These are phyloP conservation scores for Falco columbarius DNA, from an alignment of 2,797 vertebrate genomes.

Conservation along the genomic window DNA sequence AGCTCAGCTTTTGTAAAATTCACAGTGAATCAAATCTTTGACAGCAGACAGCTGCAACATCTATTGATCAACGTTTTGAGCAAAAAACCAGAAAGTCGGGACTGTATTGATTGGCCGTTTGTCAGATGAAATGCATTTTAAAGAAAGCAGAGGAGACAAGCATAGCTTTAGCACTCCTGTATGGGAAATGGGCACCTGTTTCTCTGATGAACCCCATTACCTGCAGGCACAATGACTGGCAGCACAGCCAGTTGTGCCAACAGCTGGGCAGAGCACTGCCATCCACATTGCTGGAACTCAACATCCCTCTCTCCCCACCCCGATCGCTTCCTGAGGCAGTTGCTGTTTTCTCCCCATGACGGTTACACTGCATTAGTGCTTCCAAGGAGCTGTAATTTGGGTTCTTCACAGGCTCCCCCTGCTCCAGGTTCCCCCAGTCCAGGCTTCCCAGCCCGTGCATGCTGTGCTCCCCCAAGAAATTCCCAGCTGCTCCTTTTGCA, in stretches of 20 bases:
- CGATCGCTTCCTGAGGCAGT: neutral
- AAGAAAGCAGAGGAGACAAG: neutral
- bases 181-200: neutral
- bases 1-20: neutral
- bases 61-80: neutral
- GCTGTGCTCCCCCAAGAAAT: neutral
- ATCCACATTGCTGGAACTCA: neutral
- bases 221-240: neutral
- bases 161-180: neutral
- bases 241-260: neutral
- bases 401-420: neutral
- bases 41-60: neutral
- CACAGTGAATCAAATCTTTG: slow-evolving; percentile 1
- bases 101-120: neutral
- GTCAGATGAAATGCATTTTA: neutral
- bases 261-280: neutral
- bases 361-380: neutral
- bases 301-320: neutral
- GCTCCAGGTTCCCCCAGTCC: neutral
- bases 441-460: fast-evolving
- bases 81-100: neutral
- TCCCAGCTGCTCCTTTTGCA: neutral
- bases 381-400: neutral
- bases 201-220: neutral
- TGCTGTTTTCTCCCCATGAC: neutral